phyloP scores from a whole-genome alignment of 2,113 vertebrate genomes.

The Chaetodon trifascialis region DNA sequence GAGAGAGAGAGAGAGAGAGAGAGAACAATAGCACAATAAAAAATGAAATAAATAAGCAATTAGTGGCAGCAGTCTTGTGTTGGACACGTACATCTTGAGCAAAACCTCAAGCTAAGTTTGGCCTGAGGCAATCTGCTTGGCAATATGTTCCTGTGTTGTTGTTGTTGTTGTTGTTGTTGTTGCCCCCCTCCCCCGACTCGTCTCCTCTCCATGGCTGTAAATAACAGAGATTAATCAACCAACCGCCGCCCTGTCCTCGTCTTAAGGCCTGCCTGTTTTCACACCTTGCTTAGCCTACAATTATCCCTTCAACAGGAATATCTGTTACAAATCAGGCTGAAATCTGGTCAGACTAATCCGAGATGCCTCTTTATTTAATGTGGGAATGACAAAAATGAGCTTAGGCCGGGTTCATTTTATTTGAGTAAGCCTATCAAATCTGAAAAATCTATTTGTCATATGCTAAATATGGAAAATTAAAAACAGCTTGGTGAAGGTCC shows the following conservation, averaged over 20 bases:
- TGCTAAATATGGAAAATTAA: constrained; percentile 11
- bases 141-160: constrained; percentile 71
- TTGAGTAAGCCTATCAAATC: constrained; percentile 19
- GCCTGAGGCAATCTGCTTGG: constrained; percentile 65
- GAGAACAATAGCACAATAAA: background rate
- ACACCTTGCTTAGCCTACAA: constrained; percentile 17
- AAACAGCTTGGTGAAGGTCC: constrained; percentile 2
- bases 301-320: constrained; percentile 40
- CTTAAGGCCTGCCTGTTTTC: constrained; percentile 20
- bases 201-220: constrained; percentile 16
- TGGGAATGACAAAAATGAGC: constrained; percentile 20
- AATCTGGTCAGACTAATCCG: constrained; percentile 44
- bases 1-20: background rate
- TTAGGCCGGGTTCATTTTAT: background rate
- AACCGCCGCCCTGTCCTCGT: constrained; percentile 17
- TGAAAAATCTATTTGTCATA: constrained; percentile 13
- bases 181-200: background rate
- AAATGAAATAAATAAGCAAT: constrained; percentile 59
- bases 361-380: constrained; percentile 27
- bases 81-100: constrained; percentile 48
- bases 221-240: constrained; percentile 58
- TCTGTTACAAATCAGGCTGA: constrained; percentile 28
- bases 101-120: constrained; percentile 37
- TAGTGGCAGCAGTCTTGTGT: constrained; percentile 48
- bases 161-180: constrained; percentile 47